Base-by-base conservation (phyloP, 92 coral and sea anemone genomes). In the Chrysogorgia sp. region DNA sequence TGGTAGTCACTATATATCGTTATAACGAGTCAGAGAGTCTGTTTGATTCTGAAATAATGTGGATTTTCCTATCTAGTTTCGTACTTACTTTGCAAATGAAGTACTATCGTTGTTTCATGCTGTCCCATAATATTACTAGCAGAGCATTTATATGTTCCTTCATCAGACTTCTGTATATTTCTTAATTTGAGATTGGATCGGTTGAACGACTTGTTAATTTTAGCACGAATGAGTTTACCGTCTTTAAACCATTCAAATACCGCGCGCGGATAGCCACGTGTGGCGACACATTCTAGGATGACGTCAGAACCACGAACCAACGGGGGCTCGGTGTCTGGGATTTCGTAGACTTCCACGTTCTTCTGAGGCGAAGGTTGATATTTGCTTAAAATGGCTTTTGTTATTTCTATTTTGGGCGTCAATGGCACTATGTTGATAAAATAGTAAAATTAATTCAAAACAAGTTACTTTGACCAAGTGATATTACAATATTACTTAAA, bases 71-170 rank as follows among this genome's bases (percentile, higher is more conserved):
- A 37, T 4, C 12, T 5, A 24, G 17, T 12, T 1, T 40, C 15
- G 29, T 29, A 15, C 72, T 72, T 56, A 72, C 79, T 59, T 72
- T 53, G 25, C 1, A 53, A 34, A 6, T 32, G 40, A 64, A 33
- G 71, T 12, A 31, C 65, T 17, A 52, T 72, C 5, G 41, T 53
- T 26, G 20, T 72, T 32, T 72, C 79, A 12, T 72, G 79, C 55
- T 72, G 49, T 33, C 97, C 99, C 63, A 81, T 88, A 49, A 91
- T 72, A 77, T 96, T 96, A 34, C 83, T 81, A 9, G 99, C 99
- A 58, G 65, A 59, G 64, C 99, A 96, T 23, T 87, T 84, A 67
- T 96, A 96, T 12, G 58, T 67, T 10, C 99, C 99, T 40, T 90
- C 76, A 35, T 96, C 99, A 9, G 89, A 67, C 34, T 67, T 29